These are phyloP conservation scores for Linepithema humile DNA, from an alignment of 1,140 invertebrate species.

Conservation along the genomic window DNA sequence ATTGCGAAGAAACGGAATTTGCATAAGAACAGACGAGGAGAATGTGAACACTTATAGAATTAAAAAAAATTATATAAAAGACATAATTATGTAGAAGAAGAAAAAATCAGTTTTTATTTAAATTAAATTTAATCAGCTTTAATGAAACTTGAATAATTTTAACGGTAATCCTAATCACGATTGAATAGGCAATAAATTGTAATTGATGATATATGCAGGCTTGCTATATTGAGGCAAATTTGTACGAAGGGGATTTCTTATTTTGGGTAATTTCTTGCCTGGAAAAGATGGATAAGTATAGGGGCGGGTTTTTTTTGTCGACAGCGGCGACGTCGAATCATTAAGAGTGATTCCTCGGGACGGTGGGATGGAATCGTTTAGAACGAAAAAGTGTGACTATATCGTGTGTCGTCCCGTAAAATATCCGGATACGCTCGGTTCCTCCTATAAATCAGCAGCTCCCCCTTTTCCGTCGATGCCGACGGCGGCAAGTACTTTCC, in stretches of 20 bases:
- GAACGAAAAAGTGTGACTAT: constrained; percentile 43
- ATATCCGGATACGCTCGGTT: constrained; percentile 75
- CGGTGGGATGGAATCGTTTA: constrained; percentile 28
- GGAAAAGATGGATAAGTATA: constrained; percentile 16
- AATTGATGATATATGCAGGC: not conserved
- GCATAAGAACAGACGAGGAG: not conserved
- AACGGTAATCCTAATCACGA: not conserved
- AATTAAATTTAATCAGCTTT: constrained; percentile 35
- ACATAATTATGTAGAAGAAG: too few species aligned
- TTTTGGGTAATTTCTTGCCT: constrained; percentile 26
- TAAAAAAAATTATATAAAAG: too few species aligned
- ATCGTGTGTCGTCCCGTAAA: constrained; percentile 57
- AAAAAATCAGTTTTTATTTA: too few species aligned
- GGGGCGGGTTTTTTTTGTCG: constrained; percentile 39
- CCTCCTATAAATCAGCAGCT: constrained; percentile 70
- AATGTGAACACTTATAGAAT: too few species aligned
- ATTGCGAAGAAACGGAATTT: not conserved
- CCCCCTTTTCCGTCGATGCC: constrained; percentile 36
- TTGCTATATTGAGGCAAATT: not conserved
- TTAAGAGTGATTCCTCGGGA: constrained; percentile 57
- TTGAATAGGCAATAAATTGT: not conserved
- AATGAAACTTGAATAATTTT: too few species aligned
- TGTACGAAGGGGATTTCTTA: not conserved
- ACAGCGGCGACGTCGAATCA: constrained; percentile 47
- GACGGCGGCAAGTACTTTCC: constrained; percentile 58